phyloP scores from a whole-genome alignment of 2,113 vertebrate genomes.

The Tor tambroides region DNA sequence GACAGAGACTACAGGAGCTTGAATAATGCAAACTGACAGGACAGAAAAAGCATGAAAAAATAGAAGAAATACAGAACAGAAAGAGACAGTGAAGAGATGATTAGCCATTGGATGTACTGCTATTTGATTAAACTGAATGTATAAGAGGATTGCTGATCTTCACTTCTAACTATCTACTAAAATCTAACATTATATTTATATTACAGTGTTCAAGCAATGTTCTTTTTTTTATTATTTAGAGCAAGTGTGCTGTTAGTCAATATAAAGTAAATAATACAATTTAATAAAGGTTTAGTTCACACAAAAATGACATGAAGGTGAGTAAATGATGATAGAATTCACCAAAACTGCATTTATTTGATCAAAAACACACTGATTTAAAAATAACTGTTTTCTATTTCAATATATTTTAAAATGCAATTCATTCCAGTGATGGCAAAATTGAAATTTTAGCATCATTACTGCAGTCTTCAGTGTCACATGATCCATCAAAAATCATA shows the following conservation, averaged over 20 bases:
- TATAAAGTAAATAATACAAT: not conserved
- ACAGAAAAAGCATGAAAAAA: not conserved
- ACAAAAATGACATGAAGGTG: not conserved
- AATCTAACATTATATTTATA: not conserved
- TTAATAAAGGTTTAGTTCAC: not conserved
- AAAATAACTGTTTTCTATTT: not conserved
- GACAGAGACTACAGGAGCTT: not conserved
- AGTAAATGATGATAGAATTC: not conserved
- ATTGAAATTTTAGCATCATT: not conserved
- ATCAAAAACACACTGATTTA: not conserved
- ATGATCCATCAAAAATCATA: not conserved
- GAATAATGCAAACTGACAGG: conserved; percentile 5
- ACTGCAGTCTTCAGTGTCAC: not conserved
- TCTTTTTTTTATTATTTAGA: not conserved
- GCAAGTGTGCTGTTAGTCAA: not conserved
- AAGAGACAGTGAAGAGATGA: not conserved
- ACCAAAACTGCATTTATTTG: too few relatives aligned
- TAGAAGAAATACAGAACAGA: not conserved
- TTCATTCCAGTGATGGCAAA: not conserved
- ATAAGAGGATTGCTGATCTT: not conserved
- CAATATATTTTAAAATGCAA: not conserved
- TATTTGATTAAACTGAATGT: not conserved
- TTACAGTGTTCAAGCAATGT: not conserved
- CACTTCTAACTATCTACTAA: not conserved
- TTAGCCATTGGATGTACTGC: not conserved